A percentile compares a stretch with the other conserved stretches of the same genome.
These are phyloP conservation scores for Cynopterus brachyotis DNA, from an alignment of 2,113 vertebrate species.

Conservation along the genomic window DNA sequence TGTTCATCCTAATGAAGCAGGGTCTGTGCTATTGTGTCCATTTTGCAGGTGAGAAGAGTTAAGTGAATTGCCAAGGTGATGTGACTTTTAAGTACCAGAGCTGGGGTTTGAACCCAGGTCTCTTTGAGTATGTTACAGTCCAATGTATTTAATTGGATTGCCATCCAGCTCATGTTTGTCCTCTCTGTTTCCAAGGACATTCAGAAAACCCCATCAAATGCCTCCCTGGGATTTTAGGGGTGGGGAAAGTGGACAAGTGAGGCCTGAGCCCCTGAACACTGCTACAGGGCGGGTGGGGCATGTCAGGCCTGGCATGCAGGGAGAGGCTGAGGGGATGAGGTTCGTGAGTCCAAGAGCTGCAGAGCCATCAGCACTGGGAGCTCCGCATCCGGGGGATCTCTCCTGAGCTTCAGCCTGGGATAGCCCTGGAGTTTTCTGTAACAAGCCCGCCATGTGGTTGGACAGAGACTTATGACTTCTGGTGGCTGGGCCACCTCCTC, in stretches of 20 bases:
- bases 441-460: constrained; percentile 66
- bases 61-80: neutral
- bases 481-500: constrained; percentile 58
- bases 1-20: neutral
- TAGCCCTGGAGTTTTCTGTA: constrained; percentile 48
- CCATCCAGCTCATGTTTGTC: neutral
- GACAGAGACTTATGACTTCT: constrained; percentile 79
- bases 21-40: neutral
- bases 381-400: rapidly evolving
- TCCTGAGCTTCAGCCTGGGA: neutral
- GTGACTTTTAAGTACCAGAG: neutral
- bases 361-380: neutral
- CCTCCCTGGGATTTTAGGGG: neutral
- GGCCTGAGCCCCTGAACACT: neutral
- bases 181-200: neutral
- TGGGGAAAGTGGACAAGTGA: neutral
- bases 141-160: neutral
- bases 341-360: neutral
- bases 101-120: neutral
- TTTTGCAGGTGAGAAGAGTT: neutral
- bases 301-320: neutral
- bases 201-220: neutral
- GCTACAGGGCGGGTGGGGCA: rapidly evolving
- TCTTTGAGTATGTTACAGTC: neutral
- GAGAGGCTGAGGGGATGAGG: neutral